These are phyloP conservation scores for Dascyllus trimaculatus DNA, from an alignment of 2,113 vertebrate genomes.

Conservation along the genomic window DNA sequence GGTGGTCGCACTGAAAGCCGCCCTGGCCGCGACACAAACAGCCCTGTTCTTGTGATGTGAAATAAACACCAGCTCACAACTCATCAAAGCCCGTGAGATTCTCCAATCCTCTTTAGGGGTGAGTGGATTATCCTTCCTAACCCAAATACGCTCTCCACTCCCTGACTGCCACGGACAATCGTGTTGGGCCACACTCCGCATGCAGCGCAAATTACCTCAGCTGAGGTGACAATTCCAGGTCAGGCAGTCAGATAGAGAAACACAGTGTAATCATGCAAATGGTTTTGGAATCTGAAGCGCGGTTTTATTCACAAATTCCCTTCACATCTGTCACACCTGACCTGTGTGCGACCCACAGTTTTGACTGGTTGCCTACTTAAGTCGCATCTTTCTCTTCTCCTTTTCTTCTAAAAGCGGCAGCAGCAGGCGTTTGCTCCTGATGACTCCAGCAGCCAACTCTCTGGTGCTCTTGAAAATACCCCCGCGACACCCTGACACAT, in stretches of 20 bases:
- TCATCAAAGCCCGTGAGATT: constrained; percentile 80
- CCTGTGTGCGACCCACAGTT: constrained; percentile 18
- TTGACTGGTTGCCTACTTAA: neutral
- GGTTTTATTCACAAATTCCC: constrained; percentile 8
- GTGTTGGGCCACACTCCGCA: constrained; percentile 50
- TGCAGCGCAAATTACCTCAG: constrained; percentile 41
- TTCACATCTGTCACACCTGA: neutral
- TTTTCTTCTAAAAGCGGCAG: constrained; percentile 6
- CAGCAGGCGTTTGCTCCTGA: constrained; percentile 2
- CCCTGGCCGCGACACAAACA: constrained; percentile 61
- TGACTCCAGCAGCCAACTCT: constrained; percentile 9
- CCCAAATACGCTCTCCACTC: constrained; percentile 77
- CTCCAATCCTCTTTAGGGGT: constrained; percentile 84
- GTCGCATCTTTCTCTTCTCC: neutral
- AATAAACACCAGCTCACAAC: constrained; percentile 79
- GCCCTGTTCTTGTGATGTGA: constrained; percentile 73
- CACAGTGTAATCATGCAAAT: constrained; percentile 3
- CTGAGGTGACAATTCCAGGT: constrained; percentile 39
- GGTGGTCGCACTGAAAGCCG: neutral
- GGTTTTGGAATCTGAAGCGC: constrained; percentile 4
- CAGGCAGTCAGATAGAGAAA: constrained; percentile 28
- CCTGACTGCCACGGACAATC: constrained; percentile 50
- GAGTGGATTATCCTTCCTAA: constrained; percentile 85
- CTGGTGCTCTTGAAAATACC: constrained; percentile 17
- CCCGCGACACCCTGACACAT: constrained; percentile 5